Percentiles rank a stretch among this genome's conserved stretches.
Evolutionary conservation across 2,888 invertebrate genomes (phyloP).

Genomic region (Andrena fulva): DNA sequence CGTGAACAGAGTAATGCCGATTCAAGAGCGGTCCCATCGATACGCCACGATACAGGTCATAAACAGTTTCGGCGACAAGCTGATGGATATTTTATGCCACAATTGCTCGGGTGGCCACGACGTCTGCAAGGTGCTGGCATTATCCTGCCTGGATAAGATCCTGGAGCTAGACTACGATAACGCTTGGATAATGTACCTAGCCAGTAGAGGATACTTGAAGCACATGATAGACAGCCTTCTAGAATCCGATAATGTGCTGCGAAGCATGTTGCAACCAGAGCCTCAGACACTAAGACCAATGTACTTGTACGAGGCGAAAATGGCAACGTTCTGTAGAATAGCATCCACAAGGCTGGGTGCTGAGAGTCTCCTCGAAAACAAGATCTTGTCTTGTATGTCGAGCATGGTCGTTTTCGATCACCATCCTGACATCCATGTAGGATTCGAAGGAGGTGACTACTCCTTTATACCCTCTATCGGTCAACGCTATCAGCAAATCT

Average conservation of each 20-base stretch:
- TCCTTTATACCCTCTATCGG: slow-evolving; percentile 88
- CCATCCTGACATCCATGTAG: slow-evolving; percentile 89
- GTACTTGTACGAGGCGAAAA: slow-evolving; percentile 95
- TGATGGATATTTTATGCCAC: slow-evolving; percentile 93
- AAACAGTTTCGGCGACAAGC: slow-evolving; percentile 91
- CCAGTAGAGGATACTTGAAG: slow-evolving; percentile 90
- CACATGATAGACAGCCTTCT: slow-evolving; percentile 93
- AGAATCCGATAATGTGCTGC: slow-evolving; percentile 90
- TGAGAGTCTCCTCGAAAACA: slow-evolving; percentile 87
- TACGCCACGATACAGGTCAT: slow-evolving; percentile 88
- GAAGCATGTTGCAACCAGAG: slow-evolving; percentile 88
- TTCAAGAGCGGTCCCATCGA: slow-evolving; percentile 81
- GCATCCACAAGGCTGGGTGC: slow-evolving; percentile 89
- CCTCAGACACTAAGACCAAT: slow-evolving; percentile 90
- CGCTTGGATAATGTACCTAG: slow-evolving; percentile 88
- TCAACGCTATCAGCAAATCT: slow-evolving; percentile 92
- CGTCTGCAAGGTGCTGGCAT: slow-evolving; percentile 94
- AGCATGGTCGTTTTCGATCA: slow-evolving; percentile 89
- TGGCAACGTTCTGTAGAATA: slow-evolving; percentile 91
- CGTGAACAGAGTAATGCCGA: slow-evolving; percentile 75
- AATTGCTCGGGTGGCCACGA: slow-evolving; percentile 96
- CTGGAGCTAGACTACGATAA: slow-evolving; percentile 91
- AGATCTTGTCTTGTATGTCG: slow-evolving; percentile 87
- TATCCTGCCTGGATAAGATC: slow-evolving; percentile 92
- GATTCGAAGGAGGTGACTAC: slow-evolving; percentile 77